Conservation (phyloP, 2,113 vertebrate genomes). For the Cheilinus undulatus region DNA sequence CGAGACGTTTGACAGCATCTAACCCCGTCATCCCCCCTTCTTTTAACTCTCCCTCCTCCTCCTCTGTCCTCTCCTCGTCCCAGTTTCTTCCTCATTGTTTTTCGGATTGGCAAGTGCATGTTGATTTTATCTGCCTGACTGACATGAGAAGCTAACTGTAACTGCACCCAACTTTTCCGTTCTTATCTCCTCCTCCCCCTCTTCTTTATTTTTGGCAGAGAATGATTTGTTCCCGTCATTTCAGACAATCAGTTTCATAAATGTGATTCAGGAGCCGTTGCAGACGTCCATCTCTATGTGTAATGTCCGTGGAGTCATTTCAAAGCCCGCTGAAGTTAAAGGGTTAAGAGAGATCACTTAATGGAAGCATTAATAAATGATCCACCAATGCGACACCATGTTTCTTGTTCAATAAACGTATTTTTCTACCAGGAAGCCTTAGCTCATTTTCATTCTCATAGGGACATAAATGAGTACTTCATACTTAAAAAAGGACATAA, state of each 20-base stretch:
- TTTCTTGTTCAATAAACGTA: constrained; percentile 91
- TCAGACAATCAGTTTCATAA: constrained; percentile 63
- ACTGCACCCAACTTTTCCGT: constrained; percentile 60
- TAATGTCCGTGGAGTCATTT: constrained; percentile 55
- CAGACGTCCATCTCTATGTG: constrained; percentile 52
- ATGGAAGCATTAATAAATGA: constrained; percentile 75
- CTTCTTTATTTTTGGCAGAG: constrained; percentile 75
- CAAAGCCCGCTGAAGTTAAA: constrained; percentile 36
- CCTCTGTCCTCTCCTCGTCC: constrained; percentile 19
- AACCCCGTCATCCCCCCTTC: constrained; percentile 46
- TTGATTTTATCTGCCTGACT: constrained; percentile 79
- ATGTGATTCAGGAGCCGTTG: constrained; percentile 47
- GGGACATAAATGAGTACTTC: no score
- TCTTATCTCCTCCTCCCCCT: constrained; percentile 24
- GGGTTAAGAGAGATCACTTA: constrained; percentile 48
- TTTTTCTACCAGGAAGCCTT: constrained; percentile 90
- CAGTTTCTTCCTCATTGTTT: constrained; percentile 37
- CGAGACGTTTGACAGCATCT: constrained; percentile 84
- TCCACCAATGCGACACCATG: constrained; percentile 77
- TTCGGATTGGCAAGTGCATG: constrained; percentile 82
- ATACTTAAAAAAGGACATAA: neutral
- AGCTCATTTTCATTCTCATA: constrained; percentile 73
- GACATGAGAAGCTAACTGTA: constrained; percentile 65
- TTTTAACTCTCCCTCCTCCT: constrained; percentile 19
- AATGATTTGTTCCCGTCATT: constrained; percentile 58